Base-by-base conservation (phyloP, 2,888 invertebrate genomes). In the Apodemia duryi region DNA sequence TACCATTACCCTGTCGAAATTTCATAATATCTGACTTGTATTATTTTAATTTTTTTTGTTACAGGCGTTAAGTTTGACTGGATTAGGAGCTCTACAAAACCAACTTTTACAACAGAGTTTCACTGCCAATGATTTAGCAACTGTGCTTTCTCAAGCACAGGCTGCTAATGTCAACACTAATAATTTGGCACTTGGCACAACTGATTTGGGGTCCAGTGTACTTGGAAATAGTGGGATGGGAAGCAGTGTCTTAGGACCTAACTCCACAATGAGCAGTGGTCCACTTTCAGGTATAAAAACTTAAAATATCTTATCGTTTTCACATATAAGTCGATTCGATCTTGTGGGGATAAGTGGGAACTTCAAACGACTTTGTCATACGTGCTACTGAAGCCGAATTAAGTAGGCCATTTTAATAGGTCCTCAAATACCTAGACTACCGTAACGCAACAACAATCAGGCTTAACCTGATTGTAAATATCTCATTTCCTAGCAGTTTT, bases 101-200 rank as follows among this genome's bases (percentile, higher is more conserved):
- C 92, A 92, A 72, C 76, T 92, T 9, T 77, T 92, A 1, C 92
- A 92, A 68, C 92, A 92, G 77, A 92, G 92, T 2, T 75, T 91
- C 38, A 90, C 91, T 1, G 91, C 91, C 4, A 88, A 73, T 70
- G 91, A 91, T 65, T 71, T 91, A 38, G 88, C 91, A 0, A 84
- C 88, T 32, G 85, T 90, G 5, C 75, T 91, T 4, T 80, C 85
- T 0, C 75, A 69, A 66, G 70, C 68, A 2, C 74, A 76, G 62
- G 74, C 70, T 0, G 73, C 84, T 2, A 82, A 77, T 72, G 86
- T 78, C 5, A 85, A 84, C 68, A 75, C 77, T n/a, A 80, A 79
- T 29, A 80, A 75, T 65, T 66, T 89, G 66, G 79, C 75, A 5
- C 77, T 89, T 43, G 78, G 75, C 7, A 81, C 80, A 67, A 67